Base-by-base conservation (phyloP, 37 sponge, comb jelly and placozoan species). In the Chondrosia reniformis region DNA sequence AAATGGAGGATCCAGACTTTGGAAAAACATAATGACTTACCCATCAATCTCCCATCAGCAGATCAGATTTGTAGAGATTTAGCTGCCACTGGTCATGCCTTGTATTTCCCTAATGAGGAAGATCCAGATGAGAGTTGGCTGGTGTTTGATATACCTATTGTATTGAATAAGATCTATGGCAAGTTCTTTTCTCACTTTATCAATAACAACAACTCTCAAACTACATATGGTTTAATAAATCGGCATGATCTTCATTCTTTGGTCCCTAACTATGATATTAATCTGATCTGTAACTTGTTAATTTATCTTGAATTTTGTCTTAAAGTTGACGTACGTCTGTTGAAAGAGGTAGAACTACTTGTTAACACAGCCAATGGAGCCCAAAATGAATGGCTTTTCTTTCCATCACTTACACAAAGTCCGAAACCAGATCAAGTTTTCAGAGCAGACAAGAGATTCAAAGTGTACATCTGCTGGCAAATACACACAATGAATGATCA, bases 41-140 rank as follows among this genome's bases (percentile, higher is more conserved):
- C n/a, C n/a, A n/a, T n/a, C n/a, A n/a, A n/a, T 59, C 61, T 59
- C 4, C 61, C 61, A 6, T 30, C 61, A 59, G 61, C n/a, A 59
- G 61, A 59, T 30, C 30, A 19, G 61, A 30, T 59, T 6, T 59
- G 61, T 30, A 59, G 22, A 30, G 61, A 59, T 59, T 25, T 59
- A 13, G 61, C 61, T 13, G 61, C 61, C n/a, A 59, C 61, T 59
- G 61, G 61, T 6, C 61, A 59, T 13, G n/a, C n/a, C 61, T 19
- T 59, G 61, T 59, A 59, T 30, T 30, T 59, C n/a, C 61, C 61
- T 30, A 59, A 59, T 59, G 28, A 13, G n/a, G n/a, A 25, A 19
- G 28, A 59, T 59, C 61, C 61, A 7, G n/a, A 59, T 5, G 28
- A 59, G 61, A 59, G 61, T 30, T 59, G 61, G 6, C 61, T 59